A percentile compares a stretch with the other conserved stretches of the same genome.
Conservation (phyloP, 2,113 vertebrate genomes). For the Xiphophorus hellerii region DNA sequence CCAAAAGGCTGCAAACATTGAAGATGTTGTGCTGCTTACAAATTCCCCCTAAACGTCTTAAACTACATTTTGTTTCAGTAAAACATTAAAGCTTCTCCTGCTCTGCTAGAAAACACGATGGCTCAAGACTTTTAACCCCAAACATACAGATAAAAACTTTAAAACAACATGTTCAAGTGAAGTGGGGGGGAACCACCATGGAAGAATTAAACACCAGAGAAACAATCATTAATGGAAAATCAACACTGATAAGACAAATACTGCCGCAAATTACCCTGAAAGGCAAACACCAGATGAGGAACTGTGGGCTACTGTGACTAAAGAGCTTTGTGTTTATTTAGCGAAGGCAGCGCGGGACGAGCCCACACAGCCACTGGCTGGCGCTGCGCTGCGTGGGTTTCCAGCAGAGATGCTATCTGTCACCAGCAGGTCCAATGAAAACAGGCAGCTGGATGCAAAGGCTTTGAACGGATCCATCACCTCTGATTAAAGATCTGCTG, state of each 20-base stretch:
- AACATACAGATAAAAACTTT: not conserved
- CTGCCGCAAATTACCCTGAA: slow-evolving; percentile 15
- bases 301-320: slow-evolving; percentile 18
- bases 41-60: no score
- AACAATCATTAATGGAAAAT: slow-evolving; percentile 16
- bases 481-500: slow-evolving; percentile 16
- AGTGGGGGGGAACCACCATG: no score
- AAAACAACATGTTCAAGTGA: not conserved
- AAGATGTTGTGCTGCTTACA: no score
- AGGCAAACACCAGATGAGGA: slow-evolving; percentile 17
- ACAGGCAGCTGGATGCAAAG: slow-evolving; percentile 45
- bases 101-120: not conserved
- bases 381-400: slow-evolving; percentile 38
- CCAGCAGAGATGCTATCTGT: slow-evolving; percentile 56
- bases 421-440: slow-evolving; percentile 59
- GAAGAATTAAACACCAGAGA: not conserved
- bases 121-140: not conserved
- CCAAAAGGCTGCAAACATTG: no score
- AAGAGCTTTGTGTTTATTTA: slow-evolving; percentile 50
- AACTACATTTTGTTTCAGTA: no score
- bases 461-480: slow-evolving; percentile 35
- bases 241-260: slow-evolving; percentile 18
- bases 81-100: no score
- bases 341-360: slow-evolving; percentile 26
- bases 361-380: slow-evolving; percentile 37